Evolutionary conservation across 2,113 vertebrate genomes (phyloP).

Genomic region (Oryzias woworae): DNA sequence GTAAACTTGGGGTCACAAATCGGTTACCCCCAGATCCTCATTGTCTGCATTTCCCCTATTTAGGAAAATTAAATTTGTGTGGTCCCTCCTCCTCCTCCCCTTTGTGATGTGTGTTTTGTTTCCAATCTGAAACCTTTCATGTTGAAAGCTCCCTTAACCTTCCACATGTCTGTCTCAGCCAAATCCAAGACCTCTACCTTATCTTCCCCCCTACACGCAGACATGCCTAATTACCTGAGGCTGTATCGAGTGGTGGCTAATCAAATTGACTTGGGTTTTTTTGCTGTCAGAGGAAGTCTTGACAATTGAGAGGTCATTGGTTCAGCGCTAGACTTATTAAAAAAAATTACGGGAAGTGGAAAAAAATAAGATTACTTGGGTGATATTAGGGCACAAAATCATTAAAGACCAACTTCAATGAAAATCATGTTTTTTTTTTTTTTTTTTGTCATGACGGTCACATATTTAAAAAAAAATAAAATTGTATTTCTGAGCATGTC

Average conservation of each 20-base stretch:
- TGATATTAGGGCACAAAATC: no score
- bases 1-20: slow-evolving; percentile 75
- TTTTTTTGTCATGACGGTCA: no score
- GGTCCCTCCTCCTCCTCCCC: slow-evolving; percentile 42
- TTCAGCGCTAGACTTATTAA: slow-evolving; percentile 46
- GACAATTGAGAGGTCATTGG: slow-evolving; percentile 58
- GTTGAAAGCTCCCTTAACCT: slow-evolving; percentile 62
- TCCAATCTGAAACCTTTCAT: slow-evolving; percentile 76
- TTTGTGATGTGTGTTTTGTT: slow-evolving; percentile 67
- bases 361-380: background rate
- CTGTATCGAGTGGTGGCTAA: slow-evolving; percentile 65
- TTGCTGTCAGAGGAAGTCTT: slow-evolving; percentile 50
- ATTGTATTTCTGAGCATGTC: no score
- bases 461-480: no score
- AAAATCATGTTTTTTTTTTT: no score
- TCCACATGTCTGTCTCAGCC: slow-evolving; percentile 39
- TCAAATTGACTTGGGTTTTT: slow-evolving; percentile 74
- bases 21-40: slow-evolving; percentile 74
- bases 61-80: slow-evolving; percentile 70
- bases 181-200: slow-evolving; percentile 37
- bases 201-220: slow-evolving; percentile 70
- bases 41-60: slow-evolving; percentile 67
- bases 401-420: no score
- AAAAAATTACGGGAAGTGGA: background rate
- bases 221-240: slow-evolving; percentile 78